Evolutionary conservation across 2,888 invertebrate genomes (phyloP).

Genomic region (Yponomeuta plumbellus): DNA sequence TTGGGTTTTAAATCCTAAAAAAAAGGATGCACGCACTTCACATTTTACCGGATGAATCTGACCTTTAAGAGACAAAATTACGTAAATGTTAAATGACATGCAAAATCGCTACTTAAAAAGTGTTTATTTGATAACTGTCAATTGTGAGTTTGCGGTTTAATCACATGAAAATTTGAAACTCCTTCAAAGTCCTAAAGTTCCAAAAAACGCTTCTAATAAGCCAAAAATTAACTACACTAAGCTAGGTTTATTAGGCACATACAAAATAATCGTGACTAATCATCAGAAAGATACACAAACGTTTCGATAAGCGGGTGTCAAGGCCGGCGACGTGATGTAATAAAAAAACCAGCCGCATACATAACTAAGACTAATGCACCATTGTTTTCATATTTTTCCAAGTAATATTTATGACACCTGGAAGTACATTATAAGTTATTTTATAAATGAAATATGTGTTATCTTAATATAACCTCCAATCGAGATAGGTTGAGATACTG

Average conservation of each 20-base stretch:
- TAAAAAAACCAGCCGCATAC: neutral
- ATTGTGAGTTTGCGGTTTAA: too few relatives aligned
- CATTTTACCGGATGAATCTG: too few relatives aligned
- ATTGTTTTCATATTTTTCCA: neutral
- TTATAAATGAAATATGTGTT: neutral
- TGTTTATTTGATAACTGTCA: too few relatives aligned
- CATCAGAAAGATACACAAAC: neutral
- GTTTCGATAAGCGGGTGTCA: neutral
- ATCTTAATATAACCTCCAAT: neutral
- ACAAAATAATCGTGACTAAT: neutral
- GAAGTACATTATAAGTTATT: neutral
- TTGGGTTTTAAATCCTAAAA: too few relatives aligned
- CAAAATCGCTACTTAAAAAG: too few relatives aligned
- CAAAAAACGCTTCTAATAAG: too few relatives aligned
- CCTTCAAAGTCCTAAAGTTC: too few relatives aligned
- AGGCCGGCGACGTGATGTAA: neutral
- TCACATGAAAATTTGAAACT: too few relatives aligned
- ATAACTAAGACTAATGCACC: neutral
- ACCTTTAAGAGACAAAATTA: too few relatives aligned
- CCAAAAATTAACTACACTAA: too few relatives aligned
- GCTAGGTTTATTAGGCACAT: neutral
- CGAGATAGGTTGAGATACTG: neutral
- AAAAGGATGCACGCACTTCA: too few relatives aligned
- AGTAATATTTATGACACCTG: neutral
- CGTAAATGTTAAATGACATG: too few relatives aligned